Base-by-base conservation (phyloP, 2,888 invertebrate genomes). In the Cephus nigrinus region DNA sequence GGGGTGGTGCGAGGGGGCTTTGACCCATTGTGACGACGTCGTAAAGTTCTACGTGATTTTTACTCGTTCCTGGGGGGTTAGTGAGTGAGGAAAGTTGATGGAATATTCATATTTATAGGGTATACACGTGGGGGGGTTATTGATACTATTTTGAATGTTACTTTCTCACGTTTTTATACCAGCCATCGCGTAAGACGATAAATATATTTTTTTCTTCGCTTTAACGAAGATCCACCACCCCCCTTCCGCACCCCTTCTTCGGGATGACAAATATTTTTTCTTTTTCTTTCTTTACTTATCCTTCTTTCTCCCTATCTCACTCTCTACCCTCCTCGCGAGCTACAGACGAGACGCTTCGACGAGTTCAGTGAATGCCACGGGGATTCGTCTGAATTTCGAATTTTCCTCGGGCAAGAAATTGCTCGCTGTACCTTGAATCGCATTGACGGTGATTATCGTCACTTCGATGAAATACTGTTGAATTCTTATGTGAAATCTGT, bases 301-400 rank as follows among this genome's bases (percentile, higher is more conserved):
- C 2, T 9, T 23, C 23, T 23, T 23, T 0, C 55, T 23, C 1
- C 11, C 23, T 30, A 76, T 55, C 76, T 12, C 36, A 5, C 30
- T n/a, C 30, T 34, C 55, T 68, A 40, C 31, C 78, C 77, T 81
- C 78, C 78, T 72, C 76, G 40, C 73, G 23, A 69, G 69, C 15
- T 40, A 23, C 40, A 5, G 40, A 40, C 1, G 23, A 40, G 40
- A 40, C 40, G 40, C 40, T 40, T 40, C 40, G 40, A 40, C 40
- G 40, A 15, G 4, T 40, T 40, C 40, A 23, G 1, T 40, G 40
- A 40, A 40, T 40, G 40, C 15, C 40, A 15, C 15, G 15, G 23
- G 40, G 40, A 40, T 40, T 40, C 5, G 23, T 40, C 23, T 40
- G 40, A 15, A 5, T 23, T 40, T 40, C 40, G 40, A 40, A 40